These are phyloP conservation scores for Meloidogyne hapla DNA, from an alignment of 1,140 invertebrate species.

Conservation along the genomic window DNA sequence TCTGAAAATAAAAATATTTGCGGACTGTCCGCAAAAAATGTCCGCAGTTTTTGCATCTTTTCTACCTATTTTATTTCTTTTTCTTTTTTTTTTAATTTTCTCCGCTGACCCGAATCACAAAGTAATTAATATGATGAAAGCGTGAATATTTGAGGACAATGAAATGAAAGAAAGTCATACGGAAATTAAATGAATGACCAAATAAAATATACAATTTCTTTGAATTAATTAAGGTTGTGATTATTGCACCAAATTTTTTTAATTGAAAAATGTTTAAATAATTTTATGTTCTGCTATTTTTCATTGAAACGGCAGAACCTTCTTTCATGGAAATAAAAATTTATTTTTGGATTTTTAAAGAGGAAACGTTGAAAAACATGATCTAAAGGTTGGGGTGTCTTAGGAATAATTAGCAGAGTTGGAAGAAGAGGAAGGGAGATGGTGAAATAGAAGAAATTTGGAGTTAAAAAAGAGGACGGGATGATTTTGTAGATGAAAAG, in stretches of 20 bases:
- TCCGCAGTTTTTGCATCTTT: background rate
- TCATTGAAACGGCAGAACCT: background rate
- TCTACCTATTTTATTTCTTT: background rate
- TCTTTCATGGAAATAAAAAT: background rate
- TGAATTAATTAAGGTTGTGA: too few relatives aligned
- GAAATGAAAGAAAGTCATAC: background rate
- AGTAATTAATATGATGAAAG: background rate
- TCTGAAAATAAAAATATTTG: background rate
- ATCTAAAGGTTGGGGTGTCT: too few relatives aligned
- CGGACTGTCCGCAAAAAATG: too few relatives aligned
- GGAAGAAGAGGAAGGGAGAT: too few relatives aligned
- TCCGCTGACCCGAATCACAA: constrained; percentile 1
- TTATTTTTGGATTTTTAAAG: background rate
- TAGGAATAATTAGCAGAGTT: background rate
- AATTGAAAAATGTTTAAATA: background rate
- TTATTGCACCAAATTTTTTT: background rate
- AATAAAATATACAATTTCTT: background rate
- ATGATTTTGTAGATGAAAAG: too few relatives aligned
- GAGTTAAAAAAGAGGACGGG: too few relatives aligned
- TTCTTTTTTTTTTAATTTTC: background rate
- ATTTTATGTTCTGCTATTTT: background rate
- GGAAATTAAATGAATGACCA: background rate
- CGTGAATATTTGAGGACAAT: constrained; percentile 5
- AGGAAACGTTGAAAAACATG: too few relatives aligned
- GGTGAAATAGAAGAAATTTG: too few relatives aligned